A percentile compares a stretch with the other conserved stretches of the same genome.
Conservation (phyloP, 2,113 vertebrate species). For the Porphyrio hochstetteri region DNA sequence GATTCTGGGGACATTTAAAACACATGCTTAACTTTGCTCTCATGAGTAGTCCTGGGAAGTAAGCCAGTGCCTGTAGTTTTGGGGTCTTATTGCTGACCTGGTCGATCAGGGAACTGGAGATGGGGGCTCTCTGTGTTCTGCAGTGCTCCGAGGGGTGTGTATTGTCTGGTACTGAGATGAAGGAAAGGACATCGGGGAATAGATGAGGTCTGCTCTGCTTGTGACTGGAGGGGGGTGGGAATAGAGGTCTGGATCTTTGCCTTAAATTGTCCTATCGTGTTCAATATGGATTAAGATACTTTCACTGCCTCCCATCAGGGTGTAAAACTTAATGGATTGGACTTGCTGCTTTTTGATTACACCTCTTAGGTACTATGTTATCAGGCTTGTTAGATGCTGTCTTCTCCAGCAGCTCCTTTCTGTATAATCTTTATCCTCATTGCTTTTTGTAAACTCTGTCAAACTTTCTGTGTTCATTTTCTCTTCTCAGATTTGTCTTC, state of each 20-base stretch:
- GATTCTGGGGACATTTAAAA: neutral
- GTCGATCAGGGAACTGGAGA: neutral
- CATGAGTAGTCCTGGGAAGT: neutral
- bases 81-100: neutral
- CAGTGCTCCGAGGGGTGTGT: neutral
- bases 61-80: neutral
- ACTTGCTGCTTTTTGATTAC: neutral
- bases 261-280: neutral
- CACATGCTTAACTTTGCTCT: neutral
- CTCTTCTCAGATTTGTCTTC: neutral
- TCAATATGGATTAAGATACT: neutral
- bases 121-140: rapidly evolving
- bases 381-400: neutral
- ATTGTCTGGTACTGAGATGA: neutral
- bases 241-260: neutral
- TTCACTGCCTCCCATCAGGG: neutral
- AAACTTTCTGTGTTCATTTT: neutral
- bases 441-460: neutral
- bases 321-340: neutral
- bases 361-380: neutral
- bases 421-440: neutral
- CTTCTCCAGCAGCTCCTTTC: neutral
- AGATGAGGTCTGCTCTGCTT: neutral
- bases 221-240: neutral
- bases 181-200: neutral